These are phyloP conservation scores for Sinosuthora webbiana DNA, from an alignment of 2,113 vertebrate species.

Conservation along the genomic window DNA sequence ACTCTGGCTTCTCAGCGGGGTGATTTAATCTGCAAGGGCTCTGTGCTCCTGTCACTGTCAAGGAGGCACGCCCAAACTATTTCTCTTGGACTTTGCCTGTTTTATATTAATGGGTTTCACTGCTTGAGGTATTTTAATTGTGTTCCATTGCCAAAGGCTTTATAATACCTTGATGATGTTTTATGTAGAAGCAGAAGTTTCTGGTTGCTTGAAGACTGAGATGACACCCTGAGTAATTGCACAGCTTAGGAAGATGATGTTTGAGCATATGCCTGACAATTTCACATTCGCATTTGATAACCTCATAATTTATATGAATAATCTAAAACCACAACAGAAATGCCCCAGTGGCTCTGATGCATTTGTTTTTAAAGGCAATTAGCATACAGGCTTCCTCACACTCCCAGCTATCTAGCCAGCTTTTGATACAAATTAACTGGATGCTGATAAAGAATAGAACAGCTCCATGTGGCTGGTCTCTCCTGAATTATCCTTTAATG, in stretches of 20 bases:
- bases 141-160: slow-evolving; percentile 46
- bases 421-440: background rate
- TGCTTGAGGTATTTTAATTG: slow-evolving; percentile 58
- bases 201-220: slow-evolving; percentile 37
- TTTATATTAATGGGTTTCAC: slow-evolving; percentile 43
- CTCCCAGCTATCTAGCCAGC: background rate
- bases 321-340: slow-evolving; percentile 19
- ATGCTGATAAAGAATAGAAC: background rate
- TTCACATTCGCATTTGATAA: slow-evolving; percentile 31
- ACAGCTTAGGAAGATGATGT: slow-evolving; percentile 32
- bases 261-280: slow-evolving; percentile 46
- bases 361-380: slow-evolving; percentile 44
- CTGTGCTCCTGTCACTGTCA: background rate
- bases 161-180: slow-evolving; percentile 33
- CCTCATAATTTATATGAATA: slow-evolving; percentile 25
- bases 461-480: background rate
- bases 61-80: background rate
- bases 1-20: background rate
- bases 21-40: background rate
- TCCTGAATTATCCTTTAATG: background rate
- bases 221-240: slow-evolving; percentile 67
- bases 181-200: slow-evolving; percentile 28
- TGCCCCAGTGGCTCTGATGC: slow-evolving; percentile 18
- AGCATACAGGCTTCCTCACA: background rate
- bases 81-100: background rate